Evolutionary conservation across 2,888 invertebrate genomes (phyloP), one percentile per base, ranked within the genome.

Genomic region (Andrena bucephala): DNA sequence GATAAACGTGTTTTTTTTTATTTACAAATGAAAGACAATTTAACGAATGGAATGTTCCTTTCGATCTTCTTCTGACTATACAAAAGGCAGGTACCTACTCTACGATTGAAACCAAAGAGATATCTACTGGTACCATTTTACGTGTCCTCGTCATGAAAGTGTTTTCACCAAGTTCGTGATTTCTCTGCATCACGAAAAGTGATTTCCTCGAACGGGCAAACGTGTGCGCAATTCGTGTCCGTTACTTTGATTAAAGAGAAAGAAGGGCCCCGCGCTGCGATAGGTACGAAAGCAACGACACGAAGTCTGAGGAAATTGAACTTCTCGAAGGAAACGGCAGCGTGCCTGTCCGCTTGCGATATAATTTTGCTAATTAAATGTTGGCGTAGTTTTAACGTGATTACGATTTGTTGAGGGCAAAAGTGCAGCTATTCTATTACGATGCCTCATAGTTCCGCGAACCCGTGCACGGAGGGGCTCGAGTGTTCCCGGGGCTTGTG

Each of bases 351-450:
- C 24, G 24, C 63, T 10, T 10, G 24, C 48, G 77, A 66, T 71
- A 71, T 77, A 77, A 70, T 71, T 63, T 42, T 48, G 29, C 65
- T 77, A 60, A 77, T 71, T 71, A 77, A 77, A 77, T 77, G 36
- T 42, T 54, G 24, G 48, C 57, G 36, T 13, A 59, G 67, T 33
- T 67, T 29, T 67, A 74, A 74, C n/a, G 50, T 31, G 74, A 74
- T 74, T 74, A 66, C 57, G 66, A 74, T 60, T 67, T 29, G 52
- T 63, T 33, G 72, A 36, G 24, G 62, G 52, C 33, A 16, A 63
- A 33, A 63, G 50, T 27, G 33, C 50, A 48, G 67, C 50, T 67
- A 42, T 67, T 74, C 24, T 59, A 69, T 69, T 69, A 69, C 57
- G 29, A 59, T 59, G 36, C n/a, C 57, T 29, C 42, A 20, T 63